These are phyloP conservation scores for Leptarthrus brevirostris DNA, from an alignment of 2,888 invertebrate genomes.

Conservation along the genomic window DNA sequence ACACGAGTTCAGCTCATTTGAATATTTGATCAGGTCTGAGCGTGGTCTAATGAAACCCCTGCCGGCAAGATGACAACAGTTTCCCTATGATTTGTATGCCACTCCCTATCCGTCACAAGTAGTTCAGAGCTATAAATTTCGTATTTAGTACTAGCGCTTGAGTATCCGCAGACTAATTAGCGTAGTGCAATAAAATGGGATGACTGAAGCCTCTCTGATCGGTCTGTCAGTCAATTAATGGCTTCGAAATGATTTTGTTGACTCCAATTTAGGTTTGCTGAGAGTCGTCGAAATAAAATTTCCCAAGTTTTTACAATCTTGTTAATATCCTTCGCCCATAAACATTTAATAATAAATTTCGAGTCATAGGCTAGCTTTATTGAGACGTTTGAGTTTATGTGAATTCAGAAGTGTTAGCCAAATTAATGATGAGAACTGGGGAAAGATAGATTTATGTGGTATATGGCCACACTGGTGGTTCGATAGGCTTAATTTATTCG, in stretches of 20 bases:
- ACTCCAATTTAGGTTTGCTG: conserved; percentile 1
- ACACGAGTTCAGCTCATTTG: conserved; percentile 38
- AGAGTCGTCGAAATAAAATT: background rate
- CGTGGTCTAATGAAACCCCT: conserved; percentile 34
- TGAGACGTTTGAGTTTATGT: no score
- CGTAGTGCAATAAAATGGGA: conserved; percentile 22
- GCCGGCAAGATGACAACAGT: conserved; percentile 31
- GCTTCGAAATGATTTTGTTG: background rate
- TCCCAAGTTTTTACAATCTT: conserved; percentile 26
- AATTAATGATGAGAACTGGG: no score
- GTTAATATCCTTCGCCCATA: conserved; percentile 20
- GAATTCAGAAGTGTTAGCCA: no score
- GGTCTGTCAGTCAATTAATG: background rate
- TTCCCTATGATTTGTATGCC: conserved; percentile 21
- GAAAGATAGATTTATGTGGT: no score
- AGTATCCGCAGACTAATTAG: conserved; percentile 29
- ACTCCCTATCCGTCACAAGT: conserved; percentile 39
- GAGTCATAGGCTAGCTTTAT: background rate
- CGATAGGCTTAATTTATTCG: no score
- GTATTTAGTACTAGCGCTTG: conserved; percentile 16
- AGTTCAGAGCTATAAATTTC: conserved; percentile 33
- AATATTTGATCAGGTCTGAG: conserved; percentile 41
- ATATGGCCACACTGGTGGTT: no score
- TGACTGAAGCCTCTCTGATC: conserved; percentile 11
- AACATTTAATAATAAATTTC: conserved; percentile 27